Base-by-base conservation (phyloP, 2,888 invertebrate species). In the Synanthedon tipuliformis region DNA sequence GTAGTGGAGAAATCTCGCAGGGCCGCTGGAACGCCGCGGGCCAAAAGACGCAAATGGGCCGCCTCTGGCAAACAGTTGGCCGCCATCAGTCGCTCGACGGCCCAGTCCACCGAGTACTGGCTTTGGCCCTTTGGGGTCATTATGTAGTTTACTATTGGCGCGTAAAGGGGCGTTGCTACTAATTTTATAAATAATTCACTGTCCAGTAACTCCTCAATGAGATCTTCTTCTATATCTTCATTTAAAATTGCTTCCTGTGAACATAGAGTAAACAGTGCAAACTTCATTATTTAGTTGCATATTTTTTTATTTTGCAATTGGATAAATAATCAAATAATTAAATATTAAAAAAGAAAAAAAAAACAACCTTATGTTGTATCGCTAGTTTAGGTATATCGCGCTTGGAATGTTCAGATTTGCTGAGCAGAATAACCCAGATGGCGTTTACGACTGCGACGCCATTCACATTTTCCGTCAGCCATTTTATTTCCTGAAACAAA, bases 11-110 rank as follows among this genome's bases (percentile, higher is more conserved):
- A 34, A 34, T 34, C 78, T 11, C 78, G 69, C 1, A 88, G 66
- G 1, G 81, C 57, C 0, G 69, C 41, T 0, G 88, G 87, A 0
- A 80, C 71, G 0, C 81, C 77, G 3, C 69, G 57, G 4, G 65
- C 62, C 53, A 77, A 53, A 0, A 88, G 65, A 34, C 73, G 69
- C 0, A 88, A 58, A 51, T 83, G 77, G 1, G 88, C 88, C 0
- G 85, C 87, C 55, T 88, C 88, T 0, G 86, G 80, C 1, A 72
- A 51, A 51, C 64, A 76, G 50, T 75, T 71, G 0, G 77, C 79
- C 18, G 67, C 65, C 2, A 71, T 48, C 1, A 88, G 71, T 56
- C 81, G 73, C 0, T 52, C 52, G 3, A 69, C 66, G 0, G 85
- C 82, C 84, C 82, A 81, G 10, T 68, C 54, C 1, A 75, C 61